Evolutionary conservation across 2,797 vertebrate species (phyloP).

Genomic region (Tokudaia muenninki): DNA sequence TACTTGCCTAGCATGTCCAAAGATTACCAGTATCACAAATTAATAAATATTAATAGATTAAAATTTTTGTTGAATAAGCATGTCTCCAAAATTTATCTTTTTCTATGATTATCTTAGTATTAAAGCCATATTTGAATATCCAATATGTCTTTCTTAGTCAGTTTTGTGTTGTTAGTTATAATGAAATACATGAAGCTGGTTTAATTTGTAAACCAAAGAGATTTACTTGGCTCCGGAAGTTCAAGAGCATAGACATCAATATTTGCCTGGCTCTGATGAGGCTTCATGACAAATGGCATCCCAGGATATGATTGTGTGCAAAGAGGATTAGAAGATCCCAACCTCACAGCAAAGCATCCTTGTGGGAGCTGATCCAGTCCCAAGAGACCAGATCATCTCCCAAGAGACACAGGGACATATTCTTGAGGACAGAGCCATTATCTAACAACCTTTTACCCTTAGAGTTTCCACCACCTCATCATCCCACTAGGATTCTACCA

Average conservation of each 20-base stretch:
- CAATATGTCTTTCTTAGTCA: background rate
- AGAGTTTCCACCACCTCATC: background rate
- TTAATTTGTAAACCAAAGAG: background rate
- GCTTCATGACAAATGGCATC: background rate
- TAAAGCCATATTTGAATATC: constrained; percentile 27
- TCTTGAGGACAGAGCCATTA: background rate
- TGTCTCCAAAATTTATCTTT: background rate
- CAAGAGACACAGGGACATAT: background rate
- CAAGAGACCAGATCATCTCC: background rate
- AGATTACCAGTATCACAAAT: background rate
- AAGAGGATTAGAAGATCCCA: background rate
- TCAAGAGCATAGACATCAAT: background rate
- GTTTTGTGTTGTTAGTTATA: background rate
- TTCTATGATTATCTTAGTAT: background rate
- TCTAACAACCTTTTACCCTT: background rate
- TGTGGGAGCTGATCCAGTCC: background rate
- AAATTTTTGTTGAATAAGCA: background rate
- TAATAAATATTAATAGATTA: background rate
- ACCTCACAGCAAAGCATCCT: background rate
- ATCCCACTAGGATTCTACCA: background rate
- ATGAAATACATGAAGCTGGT: background rate
- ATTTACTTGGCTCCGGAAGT: background rate
- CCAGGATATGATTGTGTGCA: background rate
- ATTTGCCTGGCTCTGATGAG: background rate
- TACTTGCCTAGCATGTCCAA: background rate